These are phyloP conservation scores for Lepus europaeus DNA, from an alignment of 2,113 vertebrate genomes.

Conservation along the genomic window DNA sequence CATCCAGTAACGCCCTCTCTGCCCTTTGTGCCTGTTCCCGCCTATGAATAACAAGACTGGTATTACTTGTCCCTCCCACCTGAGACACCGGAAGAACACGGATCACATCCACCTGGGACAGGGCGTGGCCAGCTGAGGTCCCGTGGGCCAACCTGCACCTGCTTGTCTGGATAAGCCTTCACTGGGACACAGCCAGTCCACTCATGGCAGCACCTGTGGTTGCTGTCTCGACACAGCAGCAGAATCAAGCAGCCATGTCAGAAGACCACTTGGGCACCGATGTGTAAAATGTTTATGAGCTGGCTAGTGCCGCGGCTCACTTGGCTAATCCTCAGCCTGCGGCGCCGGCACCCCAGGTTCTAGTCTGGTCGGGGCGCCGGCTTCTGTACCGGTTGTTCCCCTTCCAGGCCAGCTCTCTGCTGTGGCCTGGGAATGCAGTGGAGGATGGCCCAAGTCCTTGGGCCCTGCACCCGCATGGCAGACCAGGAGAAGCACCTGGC, in stretches of 20 bases:
- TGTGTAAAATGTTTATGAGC: not conserved
- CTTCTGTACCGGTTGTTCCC: no score
- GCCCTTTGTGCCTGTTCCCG: not conserved
- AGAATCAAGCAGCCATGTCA: not conserved
- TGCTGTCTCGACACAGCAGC: not conserved
- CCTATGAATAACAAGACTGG: not conserved
- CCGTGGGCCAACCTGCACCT: not conserved
- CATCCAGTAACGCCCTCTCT: not conserved
- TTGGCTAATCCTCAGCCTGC: no score
- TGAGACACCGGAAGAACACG: not conserved
- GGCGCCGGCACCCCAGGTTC: no score
- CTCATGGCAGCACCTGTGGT: not conserved
- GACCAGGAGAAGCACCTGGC: no score
- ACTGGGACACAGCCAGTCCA: not conserved
- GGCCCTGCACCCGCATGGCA: no score
- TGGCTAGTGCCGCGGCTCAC: no score
- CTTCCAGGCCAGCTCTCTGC: no score
- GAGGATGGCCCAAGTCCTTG: no score
- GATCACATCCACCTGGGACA: not conserved
- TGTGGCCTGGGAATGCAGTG: no score
- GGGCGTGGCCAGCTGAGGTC: rapidly evolving
- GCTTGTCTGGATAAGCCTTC: not conserved
- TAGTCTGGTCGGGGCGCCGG: no score
- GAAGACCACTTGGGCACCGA: not conserved
- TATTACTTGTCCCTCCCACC: not conserved